Conservation (phyloP, 1,140 invertebrate genomes). For the Hormaphis cornu region DNA sequence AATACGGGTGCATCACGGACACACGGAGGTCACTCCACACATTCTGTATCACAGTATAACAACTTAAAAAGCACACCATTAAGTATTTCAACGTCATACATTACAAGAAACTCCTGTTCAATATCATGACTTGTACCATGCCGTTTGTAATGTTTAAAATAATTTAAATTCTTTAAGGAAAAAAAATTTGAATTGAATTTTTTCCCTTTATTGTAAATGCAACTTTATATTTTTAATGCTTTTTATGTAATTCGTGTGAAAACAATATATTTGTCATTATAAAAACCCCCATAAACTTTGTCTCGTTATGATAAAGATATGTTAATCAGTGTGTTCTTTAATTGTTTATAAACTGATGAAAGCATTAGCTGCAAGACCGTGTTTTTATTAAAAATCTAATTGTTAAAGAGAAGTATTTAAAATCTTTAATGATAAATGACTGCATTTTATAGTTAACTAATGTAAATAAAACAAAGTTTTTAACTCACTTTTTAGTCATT, state of each 20-base stretch:
- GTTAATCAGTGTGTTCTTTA: not conserved
- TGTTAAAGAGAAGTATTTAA: not conserved
- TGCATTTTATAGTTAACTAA: not conserved
- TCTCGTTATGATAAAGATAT: not conserved
- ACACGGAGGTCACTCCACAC: not conserved
- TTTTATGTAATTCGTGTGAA: not conserved
- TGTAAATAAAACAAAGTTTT: constrained; percentile 24
- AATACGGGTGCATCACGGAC: not conserved
- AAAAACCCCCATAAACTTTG: not conserved
- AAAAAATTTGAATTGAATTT: not conserved
- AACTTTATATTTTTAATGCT: not conserved
- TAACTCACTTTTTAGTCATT: constrained; percentile 31
- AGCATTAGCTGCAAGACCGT: constrained; percentile 1
- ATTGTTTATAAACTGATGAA: not conserved
- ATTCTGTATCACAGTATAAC: constrained; percentile 10
- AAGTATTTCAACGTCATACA: constrained; percentile 16
- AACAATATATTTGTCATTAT: not conserved
- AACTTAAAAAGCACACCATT: constrained; percentile 17
- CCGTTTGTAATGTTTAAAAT: not conserved
- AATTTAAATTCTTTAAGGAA: not conserved
- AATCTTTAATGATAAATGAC: not conserved
- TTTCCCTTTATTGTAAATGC: not conserved
- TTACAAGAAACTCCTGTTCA: constrained; percentile 21
- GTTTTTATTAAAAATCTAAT: not conserved
- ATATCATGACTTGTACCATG: constrained; percentile 20